These are phyloP conservation scores for Agrenia bidenticulata DNA, from an alignment of 2,888 invertebrate species.

Conservation along the genomic window DNA sequence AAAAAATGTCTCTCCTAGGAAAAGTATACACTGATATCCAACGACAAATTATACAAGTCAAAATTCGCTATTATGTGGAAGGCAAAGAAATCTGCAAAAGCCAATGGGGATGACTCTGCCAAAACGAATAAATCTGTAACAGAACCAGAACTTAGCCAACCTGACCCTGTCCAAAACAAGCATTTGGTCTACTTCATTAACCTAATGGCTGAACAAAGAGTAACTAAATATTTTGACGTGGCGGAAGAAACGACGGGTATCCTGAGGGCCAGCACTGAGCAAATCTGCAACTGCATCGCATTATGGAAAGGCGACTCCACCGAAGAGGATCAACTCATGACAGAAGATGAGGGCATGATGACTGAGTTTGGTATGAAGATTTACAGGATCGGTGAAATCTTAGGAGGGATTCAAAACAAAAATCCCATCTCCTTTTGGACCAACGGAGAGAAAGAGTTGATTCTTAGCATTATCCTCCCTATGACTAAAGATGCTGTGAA, in stretches of 20 bases:
- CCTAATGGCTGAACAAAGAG: slow-evolving; percentile 5
- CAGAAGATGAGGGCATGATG: not conserved
- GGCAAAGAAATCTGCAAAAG: too few relatives aligned
- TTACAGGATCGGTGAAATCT: slow-evolving; percentile 18
- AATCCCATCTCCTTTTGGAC: slow-evolving; percentile 35
- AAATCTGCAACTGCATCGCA: slow-evolving; percentile 2
- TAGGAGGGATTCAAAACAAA: slow-evolving; percentile 28
- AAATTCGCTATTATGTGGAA: too few relatives aligned
- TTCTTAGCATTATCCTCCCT: slow-evolving; percentile 17
- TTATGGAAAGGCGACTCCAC: slow-evolving; percentile 9
- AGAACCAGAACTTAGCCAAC: too few relatives aligned
- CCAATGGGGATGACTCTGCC: too few relatives aligned
- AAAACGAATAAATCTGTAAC: too few relatives aligned
- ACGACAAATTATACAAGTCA: too few relatives aligned
- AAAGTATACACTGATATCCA: too few relatives aligned
- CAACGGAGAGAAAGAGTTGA: slow-evolving; percentile 17
- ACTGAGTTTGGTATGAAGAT: slow-evolving; percentile 17
- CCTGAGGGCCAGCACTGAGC: slow-evolving; percentile 18
- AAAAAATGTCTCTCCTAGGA: too few relatives aligned
- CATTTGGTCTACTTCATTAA: not conserved
- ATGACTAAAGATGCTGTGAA: slow-evolving; percentile 27
- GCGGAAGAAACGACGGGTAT: slow-evolving; percentile 20
- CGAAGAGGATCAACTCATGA: not conserved
- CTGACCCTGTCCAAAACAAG: too few relatives aligned
- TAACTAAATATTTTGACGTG: slow-evolving; percentile 10